Percentiles rank a stretch among this genome's conserved stretches.
phyloP scores from a whole-genome alignment of 2,797 vertebrate genomes.

The Meda fulgida region DNA sequence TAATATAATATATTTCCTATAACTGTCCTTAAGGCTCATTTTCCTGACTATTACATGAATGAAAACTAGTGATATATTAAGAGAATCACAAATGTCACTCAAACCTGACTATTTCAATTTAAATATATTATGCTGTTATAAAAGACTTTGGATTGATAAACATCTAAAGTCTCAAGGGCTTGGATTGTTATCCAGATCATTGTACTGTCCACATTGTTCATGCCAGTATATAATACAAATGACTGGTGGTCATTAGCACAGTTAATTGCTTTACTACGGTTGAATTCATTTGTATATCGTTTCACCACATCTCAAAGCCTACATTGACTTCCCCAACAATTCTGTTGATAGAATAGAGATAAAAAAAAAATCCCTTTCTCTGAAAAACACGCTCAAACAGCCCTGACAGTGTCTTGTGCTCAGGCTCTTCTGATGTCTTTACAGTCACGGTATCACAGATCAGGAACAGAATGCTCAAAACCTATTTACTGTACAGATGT shows the following conservation, averaged over 20 bases:
- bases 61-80: not conserved
- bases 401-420: not conserved
- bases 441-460: not conserved
- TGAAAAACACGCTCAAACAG: not conserved
- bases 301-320: not conserved
- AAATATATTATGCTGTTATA: not conserved
- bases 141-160: not conserved
- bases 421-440: not conserved
- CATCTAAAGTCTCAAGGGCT: not conserved
- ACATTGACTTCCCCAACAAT: not conserved
- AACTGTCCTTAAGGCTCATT: not conserved
- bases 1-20: not conserved
- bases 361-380: not conserved
- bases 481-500: constrained; percentile 55
- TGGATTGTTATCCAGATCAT: not conserved
- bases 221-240: not conserved
- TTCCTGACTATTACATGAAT: constrained; percentile 2
- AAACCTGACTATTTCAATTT: not conserved
- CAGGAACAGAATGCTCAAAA: constrained; percentile 54
- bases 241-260: not conserved
- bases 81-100: not conserved
- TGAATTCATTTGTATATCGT: constrained; percentile 2
- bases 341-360: not conserved
- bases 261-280: not conserved
- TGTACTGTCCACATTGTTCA: not conserved